Conservation (phyloP, 2,888 invertebrate species). For the Andrena hattorfiana region DNA sequence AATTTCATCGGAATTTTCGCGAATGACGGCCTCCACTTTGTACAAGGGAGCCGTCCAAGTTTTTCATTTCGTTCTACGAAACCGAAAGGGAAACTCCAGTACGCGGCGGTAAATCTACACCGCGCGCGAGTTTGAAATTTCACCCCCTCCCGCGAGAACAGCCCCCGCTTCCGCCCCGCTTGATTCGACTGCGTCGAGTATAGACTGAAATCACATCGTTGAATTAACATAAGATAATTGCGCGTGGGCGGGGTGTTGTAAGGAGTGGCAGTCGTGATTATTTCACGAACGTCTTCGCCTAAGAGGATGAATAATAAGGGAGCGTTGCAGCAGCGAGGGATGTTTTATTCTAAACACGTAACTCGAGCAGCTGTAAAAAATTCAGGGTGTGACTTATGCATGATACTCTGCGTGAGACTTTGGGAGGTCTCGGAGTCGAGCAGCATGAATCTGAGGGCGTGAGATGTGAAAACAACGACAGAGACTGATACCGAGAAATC, state of each 20-base stretch:
- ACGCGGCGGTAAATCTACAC: constrained; percentile 30
- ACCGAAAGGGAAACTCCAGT: constrained; percentile 26
- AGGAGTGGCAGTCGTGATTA: not conserved
- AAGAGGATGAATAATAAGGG: not conserved
- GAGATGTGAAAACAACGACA: not conserved
- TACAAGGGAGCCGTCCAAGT: constrained; percentile 22
- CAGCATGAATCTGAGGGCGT: not conserved
- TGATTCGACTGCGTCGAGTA: not conserved
- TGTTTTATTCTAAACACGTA: constrained; percentile 6
- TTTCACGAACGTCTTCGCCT: not conserved
- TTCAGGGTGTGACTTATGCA: not conserved
- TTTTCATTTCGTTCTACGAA: constrained; percentile 41
- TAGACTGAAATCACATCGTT: not conserved
- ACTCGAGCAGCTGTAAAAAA: not conserved
- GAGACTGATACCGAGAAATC: too few relatives aligned
- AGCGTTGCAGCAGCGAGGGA: not conserved
- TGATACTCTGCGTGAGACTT: not conserved
- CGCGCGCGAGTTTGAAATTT: constrained; percentile 9
- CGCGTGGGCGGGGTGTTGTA: not conserved
- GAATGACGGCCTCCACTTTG: constrained; percentile 5
- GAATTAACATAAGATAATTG: constrained; percentile 23
- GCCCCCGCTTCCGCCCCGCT: not conserved
- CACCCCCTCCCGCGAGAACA: constrained; percentile 9
- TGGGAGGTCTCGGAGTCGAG: not conserved
- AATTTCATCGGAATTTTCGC: constrained; percentile 56